Evolutionary conservation across 2,797 vertebrate species (phyloP).

Genomic region (Typhlichthys eigenmanni): DNA sequence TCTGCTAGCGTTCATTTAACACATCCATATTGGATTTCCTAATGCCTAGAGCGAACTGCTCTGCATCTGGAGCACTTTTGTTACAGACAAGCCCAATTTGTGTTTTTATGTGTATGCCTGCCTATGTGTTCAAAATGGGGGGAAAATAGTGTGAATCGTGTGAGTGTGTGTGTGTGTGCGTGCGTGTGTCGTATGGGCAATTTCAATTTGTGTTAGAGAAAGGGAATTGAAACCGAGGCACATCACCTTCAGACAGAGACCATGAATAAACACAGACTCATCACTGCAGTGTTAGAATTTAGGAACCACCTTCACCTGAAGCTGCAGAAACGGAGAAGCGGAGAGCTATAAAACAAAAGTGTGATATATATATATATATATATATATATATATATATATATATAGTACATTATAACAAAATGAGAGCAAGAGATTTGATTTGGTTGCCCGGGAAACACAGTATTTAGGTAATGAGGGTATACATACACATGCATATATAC

Average conservation of each 20-base stretch:
- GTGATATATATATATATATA: too few species aligned
- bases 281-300: slow-evolving; percentile 19
- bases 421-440: not conserved
- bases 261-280: slow-evolving; percentile 16
- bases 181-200: slow-evolving; percentile 32
- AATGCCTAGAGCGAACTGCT: slow-evolving; percentile 48
- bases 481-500: too few species aligned
- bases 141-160: slow-evolving; percentile 4
- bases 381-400: too few species aligned
- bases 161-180: slow-evolving; percentile 10
- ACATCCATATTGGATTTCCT: slow-evolving; percentile 71
- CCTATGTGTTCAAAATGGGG: not conserved
- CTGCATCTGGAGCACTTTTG: slow-evolving; percentile 53
- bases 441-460: not conserved
- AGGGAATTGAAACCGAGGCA: slow-evolving; percentile 34
- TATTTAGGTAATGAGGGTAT: not conserved
- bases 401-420: too few species aligned
- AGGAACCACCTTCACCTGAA: slow-evolving; percentile 10
- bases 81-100: slow-evolving; percentile 63
- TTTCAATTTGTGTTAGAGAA: slow-evolving; percentile 50
- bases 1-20: slow-evolving; percentile 60
- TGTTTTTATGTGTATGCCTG: slow-evolving; percentile 35
- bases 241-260: slow-evolving; percentile 23
- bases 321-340: slow-evolving; percentile 5
- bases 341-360: not conserved